phyloP scores from a whole-genome alignment of 1,140 invertebrate species.

The Andrena cerasifolii region DNA sequence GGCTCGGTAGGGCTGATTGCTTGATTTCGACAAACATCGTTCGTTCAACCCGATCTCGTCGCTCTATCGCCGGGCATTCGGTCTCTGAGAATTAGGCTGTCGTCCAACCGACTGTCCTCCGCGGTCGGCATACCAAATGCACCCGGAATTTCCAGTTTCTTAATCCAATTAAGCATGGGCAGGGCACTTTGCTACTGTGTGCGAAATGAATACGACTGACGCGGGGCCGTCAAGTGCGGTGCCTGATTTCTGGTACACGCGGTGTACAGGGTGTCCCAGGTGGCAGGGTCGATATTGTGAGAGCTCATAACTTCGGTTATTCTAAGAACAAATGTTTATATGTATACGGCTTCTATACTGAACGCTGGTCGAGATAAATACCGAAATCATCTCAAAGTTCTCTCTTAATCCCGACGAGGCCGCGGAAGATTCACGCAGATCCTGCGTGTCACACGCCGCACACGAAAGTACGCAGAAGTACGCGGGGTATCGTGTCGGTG shows the following conservation, averaged over 20 bases:
- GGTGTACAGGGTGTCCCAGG: no score
- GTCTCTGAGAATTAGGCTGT: slow-evolving; percentile 68
- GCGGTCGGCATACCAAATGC: slow-evolving; percentile 66
- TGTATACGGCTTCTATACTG: no score
- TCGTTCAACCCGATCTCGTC: slow-evolving; percentile 48
- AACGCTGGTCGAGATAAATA: not conserved
- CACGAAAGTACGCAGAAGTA: not conserved
- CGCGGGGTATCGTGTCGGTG: slow-evolving; percentile 3
- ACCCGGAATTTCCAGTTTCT: slow-evolving; percentile 57
- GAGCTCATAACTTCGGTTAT: no score
- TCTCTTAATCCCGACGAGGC: not conserved
- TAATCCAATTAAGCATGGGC: slow-evolving; percentile 67
- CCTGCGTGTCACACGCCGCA: not conserved
- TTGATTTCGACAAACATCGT: slow-evolving; percentile 75
- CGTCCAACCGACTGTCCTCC: slow-evolving; percentile 60
- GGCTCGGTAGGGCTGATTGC: slow-evolving; percentile 66
- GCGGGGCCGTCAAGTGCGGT: no score
- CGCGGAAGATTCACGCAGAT: slow-evolving; percentile 19
- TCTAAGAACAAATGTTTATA: no score
- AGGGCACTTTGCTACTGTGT: slow-evolving; percentile 10
- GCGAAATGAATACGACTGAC: not conserved
- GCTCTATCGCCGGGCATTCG: slow-evolving; percentile 50
- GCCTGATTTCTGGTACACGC: no score
- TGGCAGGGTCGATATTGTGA: no score
- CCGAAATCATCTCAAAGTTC: not conserved